Conservation (phyloP, 2,797 vertebrate species). For the Hozukius guyotensis region DNA sequence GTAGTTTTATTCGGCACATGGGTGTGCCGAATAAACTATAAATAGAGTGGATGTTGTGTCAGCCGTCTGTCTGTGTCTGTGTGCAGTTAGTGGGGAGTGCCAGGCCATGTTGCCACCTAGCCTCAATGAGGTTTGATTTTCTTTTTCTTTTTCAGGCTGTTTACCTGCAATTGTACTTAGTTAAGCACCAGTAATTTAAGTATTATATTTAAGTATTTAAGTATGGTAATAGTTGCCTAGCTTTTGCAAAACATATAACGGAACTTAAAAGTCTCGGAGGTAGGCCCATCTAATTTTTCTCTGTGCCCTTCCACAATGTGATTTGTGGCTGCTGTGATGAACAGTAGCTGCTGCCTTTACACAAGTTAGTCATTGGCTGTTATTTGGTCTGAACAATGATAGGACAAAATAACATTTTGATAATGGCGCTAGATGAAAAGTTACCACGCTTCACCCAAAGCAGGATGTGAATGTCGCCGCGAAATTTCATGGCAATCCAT, state of each 20-base stretch:
- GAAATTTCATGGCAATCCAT: neutral
- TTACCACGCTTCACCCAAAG: neutral
- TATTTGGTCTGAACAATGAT: neutral
- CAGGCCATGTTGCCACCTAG: neutral
- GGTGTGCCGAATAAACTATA: neutral
- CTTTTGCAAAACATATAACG: too few relatives aligned
- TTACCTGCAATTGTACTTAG: neutral
- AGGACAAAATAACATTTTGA: neutral
- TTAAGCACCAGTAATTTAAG: neutral
- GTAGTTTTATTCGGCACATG: neutral
- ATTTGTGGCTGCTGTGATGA: too few relatives aligned
- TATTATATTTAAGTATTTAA: too few relatives aligned
- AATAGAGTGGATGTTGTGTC: neutral
- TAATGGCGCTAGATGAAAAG: neutral
- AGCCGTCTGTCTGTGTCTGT: neutral
- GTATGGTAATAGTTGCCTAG: neutral
- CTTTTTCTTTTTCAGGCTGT: neutral
- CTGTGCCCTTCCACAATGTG: neutral
- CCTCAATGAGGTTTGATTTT: neutral
- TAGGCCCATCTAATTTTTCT: neutral
- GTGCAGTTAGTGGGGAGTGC: neutral
- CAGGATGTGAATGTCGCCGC: neutral
- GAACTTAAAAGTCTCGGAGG: neutral
- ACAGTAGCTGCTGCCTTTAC: neutral
- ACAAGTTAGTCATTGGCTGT: neutral